Conservation (phyloP, 2,113 vertebrate genomes). For the Amia ocellicauda region DNA sequence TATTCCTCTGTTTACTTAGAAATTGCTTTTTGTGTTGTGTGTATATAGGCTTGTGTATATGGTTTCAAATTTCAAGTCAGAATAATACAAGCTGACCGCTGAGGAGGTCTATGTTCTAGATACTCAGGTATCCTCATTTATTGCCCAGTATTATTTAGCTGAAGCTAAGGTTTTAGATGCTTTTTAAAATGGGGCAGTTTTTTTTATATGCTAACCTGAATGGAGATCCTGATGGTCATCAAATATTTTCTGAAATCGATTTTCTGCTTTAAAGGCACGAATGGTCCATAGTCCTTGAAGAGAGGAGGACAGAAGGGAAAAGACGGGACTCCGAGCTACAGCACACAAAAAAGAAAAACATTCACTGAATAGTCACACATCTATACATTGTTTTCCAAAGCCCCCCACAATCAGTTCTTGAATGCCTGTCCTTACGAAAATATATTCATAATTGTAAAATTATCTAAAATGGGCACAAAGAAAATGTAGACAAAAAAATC, state of each 20-base stretch:
- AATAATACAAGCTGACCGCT: no score
- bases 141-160: no score
- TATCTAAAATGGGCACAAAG: background rate
- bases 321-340: constrained; percentile 88
- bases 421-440: background rate
- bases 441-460: background rate
- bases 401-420: background rate
- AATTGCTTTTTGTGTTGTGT: no score
- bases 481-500: background rate
- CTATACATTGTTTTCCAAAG: background rate
- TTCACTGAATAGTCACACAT: background rate
- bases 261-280: constrained; percentile 81
- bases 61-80: no score
- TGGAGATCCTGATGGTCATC: constrained; percentile 90
- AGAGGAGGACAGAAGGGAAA: constrained; percentile 89
- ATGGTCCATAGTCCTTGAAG: constrained; percentile 93
- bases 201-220: constrained; percentile 66
- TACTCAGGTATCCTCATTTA: no score
- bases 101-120: no score
- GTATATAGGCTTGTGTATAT: no score
- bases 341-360: constrained; percentile 6
- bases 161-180: no score
- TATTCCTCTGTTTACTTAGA: no score
- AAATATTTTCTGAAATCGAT: constrained; percentile 83
- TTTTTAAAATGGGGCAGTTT: no score